A percentile compares a stretch with the other conserved stretches of the same genome.
These are phyloP conservation scores for Cuculus canorus DNA, from an alignment of 2,797 vertebrate species.

Conservation along the genomic window DNA sequence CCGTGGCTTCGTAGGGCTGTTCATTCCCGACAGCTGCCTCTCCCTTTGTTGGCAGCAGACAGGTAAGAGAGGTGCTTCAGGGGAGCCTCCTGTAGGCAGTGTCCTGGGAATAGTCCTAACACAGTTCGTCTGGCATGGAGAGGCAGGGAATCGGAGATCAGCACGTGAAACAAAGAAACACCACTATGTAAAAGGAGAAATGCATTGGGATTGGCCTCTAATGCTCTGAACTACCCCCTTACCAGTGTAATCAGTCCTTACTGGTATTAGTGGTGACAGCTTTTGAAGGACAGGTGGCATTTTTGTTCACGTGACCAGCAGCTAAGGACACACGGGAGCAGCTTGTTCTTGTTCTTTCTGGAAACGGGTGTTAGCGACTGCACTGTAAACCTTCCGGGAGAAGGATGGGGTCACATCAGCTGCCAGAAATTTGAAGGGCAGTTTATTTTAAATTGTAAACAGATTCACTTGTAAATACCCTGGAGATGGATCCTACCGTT, in stretches of 20 bases:
- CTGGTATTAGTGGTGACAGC: background rate
- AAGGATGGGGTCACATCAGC: background rate
- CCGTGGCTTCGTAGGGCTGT: background rate
- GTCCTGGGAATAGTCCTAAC: background rate
- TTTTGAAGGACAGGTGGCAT: slow-evolving; percentile 7
- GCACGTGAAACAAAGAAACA: background rate
- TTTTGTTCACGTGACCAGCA: background rate
- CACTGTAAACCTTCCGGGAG: background rate
- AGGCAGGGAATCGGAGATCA: background rate
- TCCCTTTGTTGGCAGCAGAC: background rate
- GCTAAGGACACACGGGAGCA: background rate
- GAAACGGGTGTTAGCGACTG: background rate
- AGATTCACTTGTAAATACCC: background rate
- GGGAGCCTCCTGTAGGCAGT: background rate
- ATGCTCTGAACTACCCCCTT: background rate
- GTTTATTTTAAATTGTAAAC: background rate
- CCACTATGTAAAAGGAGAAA: background rate
- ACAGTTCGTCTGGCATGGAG: rapidly evolving
- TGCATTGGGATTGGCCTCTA: rapidly evolving
- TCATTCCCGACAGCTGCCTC: background rate
- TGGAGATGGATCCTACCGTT: background rate
- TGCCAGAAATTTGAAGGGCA: background rate
- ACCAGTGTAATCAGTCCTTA: background rate
- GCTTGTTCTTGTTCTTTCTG: slow-evolving; percentile 9
- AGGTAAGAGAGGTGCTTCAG: background rate